Conservation (phyloP, 2,113 vertebrate genomes). For the Salvator merianae region DNA sequence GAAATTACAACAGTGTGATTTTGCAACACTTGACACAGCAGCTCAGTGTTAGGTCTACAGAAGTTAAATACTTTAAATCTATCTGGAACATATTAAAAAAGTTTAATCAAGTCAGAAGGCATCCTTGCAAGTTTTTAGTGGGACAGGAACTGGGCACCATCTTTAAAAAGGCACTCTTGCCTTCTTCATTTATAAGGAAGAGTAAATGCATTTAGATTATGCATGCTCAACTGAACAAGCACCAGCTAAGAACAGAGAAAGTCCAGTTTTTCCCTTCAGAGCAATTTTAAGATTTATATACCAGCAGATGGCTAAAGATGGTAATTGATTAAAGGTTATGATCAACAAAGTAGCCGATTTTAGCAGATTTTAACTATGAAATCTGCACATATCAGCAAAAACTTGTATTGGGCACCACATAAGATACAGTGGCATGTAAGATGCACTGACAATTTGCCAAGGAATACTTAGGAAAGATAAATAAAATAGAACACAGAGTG, state of each 20-base stretch:
- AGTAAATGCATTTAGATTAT: background rate
- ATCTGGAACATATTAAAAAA: background rate
- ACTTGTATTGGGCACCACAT: too few species aligned
- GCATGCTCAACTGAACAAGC: background rate
- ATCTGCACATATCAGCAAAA: too few species aligned
- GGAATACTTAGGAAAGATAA: too few species aligned
- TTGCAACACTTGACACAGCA: background rate
- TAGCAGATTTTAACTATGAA: too few species aligned
- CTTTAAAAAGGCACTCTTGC: background rate
- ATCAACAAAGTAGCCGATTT: too few species aligned
- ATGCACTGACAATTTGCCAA: too few species aligned
- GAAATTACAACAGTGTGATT: background rate
- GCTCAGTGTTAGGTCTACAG: background rate
- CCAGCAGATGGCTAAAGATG: background rate
- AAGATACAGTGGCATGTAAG: too few species aligned
- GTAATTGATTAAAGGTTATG: background rate
- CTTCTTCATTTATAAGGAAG: background rate
- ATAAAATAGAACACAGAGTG: too few species aligned
- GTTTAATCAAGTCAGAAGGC: background rate
- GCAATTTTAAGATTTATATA: background rate
- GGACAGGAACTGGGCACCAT: background rate
- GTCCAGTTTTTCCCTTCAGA: background rate
- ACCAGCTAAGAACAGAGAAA: background rate
- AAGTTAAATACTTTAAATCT: background rate
- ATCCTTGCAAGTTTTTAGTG: background rate